Conservation (phyloP, 2,113 vertebrate species). For the Phrynocephalus versicolor region DNA sequence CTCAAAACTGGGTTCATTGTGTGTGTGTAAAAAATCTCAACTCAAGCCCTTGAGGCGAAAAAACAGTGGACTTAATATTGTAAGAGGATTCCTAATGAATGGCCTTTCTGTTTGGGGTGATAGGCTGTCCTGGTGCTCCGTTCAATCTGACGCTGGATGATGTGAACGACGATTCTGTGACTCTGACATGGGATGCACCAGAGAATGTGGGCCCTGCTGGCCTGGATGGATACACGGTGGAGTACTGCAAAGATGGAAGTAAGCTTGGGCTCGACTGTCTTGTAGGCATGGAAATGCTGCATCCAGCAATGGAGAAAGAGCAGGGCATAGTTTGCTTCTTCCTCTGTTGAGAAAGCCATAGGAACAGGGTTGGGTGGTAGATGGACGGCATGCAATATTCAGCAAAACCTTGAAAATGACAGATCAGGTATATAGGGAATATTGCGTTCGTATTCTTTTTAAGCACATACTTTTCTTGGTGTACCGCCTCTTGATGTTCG, state of each 20-base stretch:
- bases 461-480: neutral
- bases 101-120: conserved; percentile 19
- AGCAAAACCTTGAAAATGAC: neutral
- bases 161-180: conserved; percentile 81
- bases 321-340: neutral
- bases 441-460: neutral
- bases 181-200: conserved; percentile 84
- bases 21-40: too few relatives aligned
- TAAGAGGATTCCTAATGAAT: neutral
- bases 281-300: accelerated
- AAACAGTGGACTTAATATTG: neutral
- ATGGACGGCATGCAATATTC: accelerated
- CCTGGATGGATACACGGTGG: conserved; percentile 86
- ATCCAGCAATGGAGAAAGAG: neutral
- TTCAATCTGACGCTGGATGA: conserved; percentile 81
- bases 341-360: neutral
- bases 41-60: neutral
- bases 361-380: neutral
- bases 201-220: conserved; percentile 75
- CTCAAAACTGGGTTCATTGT: too few relatives aligned
- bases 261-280: conserved; percentile 56
- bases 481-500: neutral
- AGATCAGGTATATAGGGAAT: neutral
- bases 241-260: conserved; percentile 90
- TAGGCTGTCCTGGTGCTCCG: conserved; percentile 84